Base-by-base conservation (phyloP, 2,888 invertebrate genomes). In the Caenorhabditis doughertyi region DNA sequence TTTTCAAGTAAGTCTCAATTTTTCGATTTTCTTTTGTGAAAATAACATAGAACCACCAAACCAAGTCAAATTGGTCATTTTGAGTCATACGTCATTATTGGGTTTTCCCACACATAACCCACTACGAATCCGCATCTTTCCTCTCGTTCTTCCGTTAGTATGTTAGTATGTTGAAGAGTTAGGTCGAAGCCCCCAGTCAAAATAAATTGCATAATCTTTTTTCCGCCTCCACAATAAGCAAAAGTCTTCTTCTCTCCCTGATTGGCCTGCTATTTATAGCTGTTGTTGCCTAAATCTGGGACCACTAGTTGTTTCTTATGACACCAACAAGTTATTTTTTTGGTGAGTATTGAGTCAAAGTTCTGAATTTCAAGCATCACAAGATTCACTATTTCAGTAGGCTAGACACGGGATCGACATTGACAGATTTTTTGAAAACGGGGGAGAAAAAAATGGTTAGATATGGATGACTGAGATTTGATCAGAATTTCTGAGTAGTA, bases 1-100 rank as follows among this genome's bases (percentile, higher is more conserved):
- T 32, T 86, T 86, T 44, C 86, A 84, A 79, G 86, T 86, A 47
- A 80, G 84, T 84, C 51, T 21, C 5, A 18, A 21, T 23, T 35
- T 58, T 3, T 67, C 16, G 9, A 9, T 49, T 47, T 53, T 35
- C 49, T n/a, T n/a, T n/a, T n/a, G n/a, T n/a, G n/a, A n/a, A 4
- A 9, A 21, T 47, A 8, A n/a, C 56, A 32, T 25, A 13, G 7
- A 49, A 25, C 25, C 21, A 13, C 32, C n/a, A 25, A 70, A 39
- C 27, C 42, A 39, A 47, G 16, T 21, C 32, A 32, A 29, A 18
- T 16, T 13, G 18, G 35, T 13, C 27, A 25, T 56, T 56, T 27
- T 39, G 55, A 56, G 44, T 18, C 67, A 58, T 56, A 60, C 65
- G 42, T 58, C 51, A 35, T 53, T 32, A 65, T 18, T 25, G 65